A percentile compares a stretch with the other conserved stretches of the same genome.
Conservation (phyloP, 2,113 vertebrate species). For the Herpetotheres cachinnans region DNA sequence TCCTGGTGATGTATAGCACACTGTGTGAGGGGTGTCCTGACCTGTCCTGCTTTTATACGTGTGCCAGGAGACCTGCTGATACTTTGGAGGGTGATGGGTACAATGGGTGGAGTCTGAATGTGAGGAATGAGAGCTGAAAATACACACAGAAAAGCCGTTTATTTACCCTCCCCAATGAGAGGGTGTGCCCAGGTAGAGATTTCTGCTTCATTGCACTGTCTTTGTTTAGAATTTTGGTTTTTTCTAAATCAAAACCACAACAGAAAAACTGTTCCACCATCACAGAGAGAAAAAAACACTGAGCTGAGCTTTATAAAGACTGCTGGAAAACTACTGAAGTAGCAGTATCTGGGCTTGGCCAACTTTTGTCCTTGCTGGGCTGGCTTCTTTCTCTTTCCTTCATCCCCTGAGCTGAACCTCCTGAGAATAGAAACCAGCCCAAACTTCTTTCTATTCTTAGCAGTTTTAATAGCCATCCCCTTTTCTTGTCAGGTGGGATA, state of each 20-base stretch:
- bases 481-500: background rate
- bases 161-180: background rate
- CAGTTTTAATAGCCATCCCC: background rate
- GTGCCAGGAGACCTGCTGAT: background rate
- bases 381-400: background rate
- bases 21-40: background rate
- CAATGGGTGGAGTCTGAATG: conserved; percentile 30
- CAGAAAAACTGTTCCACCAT: background rate
- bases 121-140: conserved; percentile 22
- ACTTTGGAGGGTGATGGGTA: background rate
- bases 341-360: background rate
- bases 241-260: background rate
- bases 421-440: background rate
- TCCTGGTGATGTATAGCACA: background rate
- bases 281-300: background rate
- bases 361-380: accelerated
- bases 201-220: background rate
- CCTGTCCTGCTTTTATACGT: background rate
- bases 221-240: background rate
- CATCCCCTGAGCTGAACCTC: background rate
- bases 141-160: background rate
- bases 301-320: background rate
- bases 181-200: background rate
- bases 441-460: background rate
- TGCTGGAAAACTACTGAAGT: conserved; percentile 28